Conservation (phyloP, 2,113 vertebrate species). For the Grallaria varia region DNA sequence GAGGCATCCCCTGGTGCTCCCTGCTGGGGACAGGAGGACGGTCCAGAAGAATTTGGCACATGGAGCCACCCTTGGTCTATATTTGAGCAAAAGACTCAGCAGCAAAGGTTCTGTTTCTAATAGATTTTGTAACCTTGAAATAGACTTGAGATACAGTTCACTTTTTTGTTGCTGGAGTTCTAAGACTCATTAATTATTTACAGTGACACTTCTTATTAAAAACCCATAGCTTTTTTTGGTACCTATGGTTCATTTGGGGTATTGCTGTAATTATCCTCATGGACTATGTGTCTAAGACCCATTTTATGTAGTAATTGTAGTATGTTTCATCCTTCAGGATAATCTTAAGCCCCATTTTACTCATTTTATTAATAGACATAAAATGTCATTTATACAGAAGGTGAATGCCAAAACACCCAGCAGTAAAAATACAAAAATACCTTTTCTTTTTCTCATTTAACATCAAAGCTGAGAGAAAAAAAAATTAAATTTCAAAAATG, state of each 20-base stretch:
- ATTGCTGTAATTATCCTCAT: not conserved
- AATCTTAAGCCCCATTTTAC: not conserved
- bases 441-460: not conserved
- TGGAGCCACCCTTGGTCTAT: not conserved
- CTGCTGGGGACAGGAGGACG: not conserved
- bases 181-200: constrained; percentile 36
- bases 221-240: not conserved
- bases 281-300: not conserved
- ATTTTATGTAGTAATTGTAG: not conserved
- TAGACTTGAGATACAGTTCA: not conserved
- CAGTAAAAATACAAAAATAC: not conserved
- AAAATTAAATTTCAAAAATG: not conserved
- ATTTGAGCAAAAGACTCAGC: not conserved
- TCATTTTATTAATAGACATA: not conserved
- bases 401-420: not conserved
- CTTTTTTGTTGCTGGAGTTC: not conserved
- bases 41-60: not conserved
- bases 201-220: constrained; percentile 20
- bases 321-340: not conserved
- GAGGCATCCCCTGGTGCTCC: not conserved
- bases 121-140: constrained; percentile 15
- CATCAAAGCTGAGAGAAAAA: not conserved
- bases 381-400: not conserved
- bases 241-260: not conserved
- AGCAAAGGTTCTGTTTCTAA: not conserved